phyloP scores from a whole-genome alignment of 2,797 vertebrate species.

The Channa striata region DNA sequence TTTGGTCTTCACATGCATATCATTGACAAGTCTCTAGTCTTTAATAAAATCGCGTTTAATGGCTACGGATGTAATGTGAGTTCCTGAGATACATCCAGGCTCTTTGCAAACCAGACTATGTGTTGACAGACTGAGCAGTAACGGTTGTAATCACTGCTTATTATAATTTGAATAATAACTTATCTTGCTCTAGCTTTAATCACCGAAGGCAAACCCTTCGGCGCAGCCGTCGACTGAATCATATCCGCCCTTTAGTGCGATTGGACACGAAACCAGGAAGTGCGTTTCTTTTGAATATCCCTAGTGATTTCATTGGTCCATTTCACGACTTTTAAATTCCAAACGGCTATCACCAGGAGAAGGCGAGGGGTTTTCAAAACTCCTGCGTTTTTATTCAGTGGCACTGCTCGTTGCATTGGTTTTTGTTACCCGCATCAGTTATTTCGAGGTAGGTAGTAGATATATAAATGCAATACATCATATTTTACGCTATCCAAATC shows the following conservation, averaged over 20 bases:
- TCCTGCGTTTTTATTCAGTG: rapidly evolving
- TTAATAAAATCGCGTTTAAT: too few species aligned
- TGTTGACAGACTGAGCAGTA: too few species aligned
- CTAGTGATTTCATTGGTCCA: constrained; percentile 74
- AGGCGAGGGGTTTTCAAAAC: constrained; percentile 44
- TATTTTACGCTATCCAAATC: rapidly evolving
- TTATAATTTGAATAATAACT: rapidly evolving
- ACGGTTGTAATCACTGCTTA: background rate
- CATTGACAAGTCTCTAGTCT: too few species aligned
- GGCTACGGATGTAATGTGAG: too few species aligned
- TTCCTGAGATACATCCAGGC: too few species aligned
- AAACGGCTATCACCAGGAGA: constrained; percentile 53
- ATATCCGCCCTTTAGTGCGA: constrained; percentile 42
- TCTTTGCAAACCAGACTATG: too few species aligned
- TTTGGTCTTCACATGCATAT: too few species aligned
- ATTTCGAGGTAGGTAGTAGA: constrained; percentile 63
- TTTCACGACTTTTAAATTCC: constrained; percentile 79
- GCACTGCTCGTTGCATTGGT: background rate
- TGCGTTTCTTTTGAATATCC: constrained; percentile 42
- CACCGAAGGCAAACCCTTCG: background rate
- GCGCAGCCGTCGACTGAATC: constrained; percentile 5
- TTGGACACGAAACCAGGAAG: constrained; percentile 73
- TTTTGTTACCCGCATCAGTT: background rate
- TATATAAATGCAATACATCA: background rate
- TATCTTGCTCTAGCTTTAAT: constrained; percentile 8